These are phyloP conservation scores for Anodontia alba DNA, from an alignment of 2,888 invertebrate species.

Conservation along the genomic window DNA sequence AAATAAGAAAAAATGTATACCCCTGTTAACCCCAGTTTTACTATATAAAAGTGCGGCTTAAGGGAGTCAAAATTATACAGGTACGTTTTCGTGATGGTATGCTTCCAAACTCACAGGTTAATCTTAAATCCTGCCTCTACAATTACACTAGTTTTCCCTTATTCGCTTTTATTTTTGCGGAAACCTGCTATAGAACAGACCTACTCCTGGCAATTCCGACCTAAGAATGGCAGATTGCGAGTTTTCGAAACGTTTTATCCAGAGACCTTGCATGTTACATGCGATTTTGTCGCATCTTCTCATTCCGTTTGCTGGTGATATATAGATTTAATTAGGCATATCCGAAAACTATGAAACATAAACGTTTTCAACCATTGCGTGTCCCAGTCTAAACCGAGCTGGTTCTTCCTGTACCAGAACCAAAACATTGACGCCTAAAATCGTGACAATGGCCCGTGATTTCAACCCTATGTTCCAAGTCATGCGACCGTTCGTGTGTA, in stretches of 20 bases:
- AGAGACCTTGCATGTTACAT: slow-evolving; percentile 70
- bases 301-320: slow-evolving; percentile 62
- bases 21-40: too few relatives aligned
- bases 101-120: too few relatives aligned
- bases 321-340: slow-evolving; percentile 70
- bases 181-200: too few relatives aligned
- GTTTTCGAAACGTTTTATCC: slow-evolving; percentile 59
- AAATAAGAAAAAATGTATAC: too few relatives aligned
- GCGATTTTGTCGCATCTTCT: slow-evolving; percentile 67
- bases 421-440: slow-evolving; percentile 27
- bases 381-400: slow-evolving; percentile 33
- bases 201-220: not conserved
- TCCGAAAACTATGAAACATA: slow-evolving; percentile 54
- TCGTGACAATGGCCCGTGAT: slow-evolving; percentile 6
- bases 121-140: too few relatives aligned
- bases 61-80: too few relatives aligned
- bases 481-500: slow-evolving; percentile 34
- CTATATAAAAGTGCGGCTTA: too few relatives aligned
- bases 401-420: not conserved
- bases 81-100: too few relatives aligned
- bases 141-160: too few relatives aligned
- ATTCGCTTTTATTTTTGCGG: too few relatives aligned
- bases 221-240: slow-evolving; percentile 1
- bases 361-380: slow-evolving; percentile 51
- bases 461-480: slow-evolving; percentile 2